Percentiles rank a stretch among this genome's conserved stretches.
Conservation (phyloP, 2,113 vertebrate species). For the Neotragus pygmaeus region DNA sequence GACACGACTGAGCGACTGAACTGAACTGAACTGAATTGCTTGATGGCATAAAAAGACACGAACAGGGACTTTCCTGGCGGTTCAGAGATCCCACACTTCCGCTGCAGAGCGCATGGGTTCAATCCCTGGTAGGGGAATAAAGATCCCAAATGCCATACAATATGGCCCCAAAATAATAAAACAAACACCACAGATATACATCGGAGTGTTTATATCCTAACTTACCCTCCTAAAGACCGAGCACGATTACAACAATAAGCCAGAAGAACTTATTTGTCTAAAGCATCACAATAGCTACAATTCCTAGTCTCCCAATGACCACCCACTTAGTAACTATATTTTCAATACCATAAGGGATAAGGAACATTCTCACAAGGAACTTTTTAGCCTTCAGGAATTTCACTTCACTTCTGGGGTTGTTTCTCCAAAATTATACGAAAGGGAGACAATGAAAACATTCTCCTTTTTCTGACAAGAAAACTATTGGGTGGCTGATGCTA, state of each 20-base stretch:
- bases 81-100: fast-evolving
- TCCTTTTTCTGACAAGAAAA: neutral
- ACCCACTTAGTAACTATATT: neutral
- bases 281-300: neutral
- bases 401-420: neutral
- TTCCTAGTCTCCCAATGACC: neutral
- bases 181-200: neutral
- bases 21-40: neutral
- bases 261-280: neutral
- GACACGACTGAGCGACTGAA: too few relatives aligned
- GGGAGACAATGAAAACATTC: neutral
- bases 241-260: neutral
- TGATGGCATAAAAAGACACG: neutral
- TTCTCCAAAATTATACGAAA: neutral
- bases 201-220: neutral
- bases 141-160: neutral
- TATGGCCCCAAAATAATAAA: neutral
- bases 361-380: neutral
- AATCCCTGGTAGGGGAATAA: neutral
- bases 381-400: neutral
- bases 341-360: neutral
- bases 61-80: neutral
- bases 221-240: neutral
- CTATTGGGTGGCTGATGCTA: neutral
- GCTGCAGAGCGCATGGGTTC: neutral